Evolutionary conservation across 2,888 invertebrate species (phyloP).

Genomic region (Parnassius mnemosyne): DNA sequence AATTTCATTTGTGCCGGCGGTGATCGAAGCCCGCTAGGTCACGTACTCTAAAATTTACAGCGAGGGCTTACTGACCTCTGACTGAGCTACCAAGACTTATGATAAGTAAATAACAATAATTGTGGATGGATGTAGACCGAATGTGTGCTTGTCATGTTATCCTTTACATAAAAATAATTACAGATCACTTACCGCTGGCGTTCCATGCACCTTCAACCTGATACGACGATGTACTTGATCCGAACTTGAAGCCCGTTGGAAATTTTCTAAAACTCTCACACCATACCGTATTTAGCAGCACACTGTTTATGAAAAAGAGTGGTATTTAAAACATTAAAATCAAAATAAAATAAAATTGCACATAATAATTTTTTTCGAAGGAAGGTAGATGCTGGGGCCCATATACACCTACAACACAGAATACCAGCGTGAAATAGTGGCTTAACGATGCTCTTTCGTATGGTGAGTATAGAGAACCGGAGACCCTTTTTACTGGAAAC

Average conservation of each 20-base stretch:
- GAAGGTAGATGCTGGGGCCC: not conserved
- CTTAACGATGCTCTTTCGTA: no score
- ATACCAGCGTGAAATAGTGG: no score
- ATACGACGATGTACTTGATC: slow-evolving; percentile 5
- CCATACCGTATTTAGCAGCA: slow-evolving; percentile 18
- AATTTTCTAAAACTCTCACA: slow-evolving; percentile 20
- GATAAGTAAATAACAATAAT: not conserved
- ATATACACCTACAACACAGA: no score
- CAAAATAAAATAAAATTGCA: not conserved
- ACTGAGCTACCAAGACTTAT: not conserved
- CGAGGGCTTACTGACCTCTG: not conserved
- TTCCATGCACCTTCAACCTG: slow-evolving; percentile 20
- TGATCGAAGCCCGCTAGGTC: no score
- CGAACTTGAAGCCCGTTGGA: slow-evolving; percentile 6
- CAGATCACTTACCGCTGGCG: slow-evolving; percentile 6
- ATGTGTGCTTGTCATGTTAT: not conserved
- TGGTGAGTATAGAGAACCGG: no score
- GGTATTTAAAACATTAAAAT: no score
- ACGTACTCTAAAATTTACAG: no score
- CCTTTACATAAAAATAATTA: no score
- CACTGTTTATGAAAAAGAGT: slow-evolving; percentile 9
- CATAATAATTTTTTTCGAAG: not conserved
- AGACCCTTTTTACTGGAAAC: no score
- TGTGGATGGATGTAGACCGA: not conserved
- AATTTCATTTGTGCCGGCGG: no score